phyloP scores from a whole-genome alignment of 2,888 invertebrate species.

The Volucella zonaria region DNA sequence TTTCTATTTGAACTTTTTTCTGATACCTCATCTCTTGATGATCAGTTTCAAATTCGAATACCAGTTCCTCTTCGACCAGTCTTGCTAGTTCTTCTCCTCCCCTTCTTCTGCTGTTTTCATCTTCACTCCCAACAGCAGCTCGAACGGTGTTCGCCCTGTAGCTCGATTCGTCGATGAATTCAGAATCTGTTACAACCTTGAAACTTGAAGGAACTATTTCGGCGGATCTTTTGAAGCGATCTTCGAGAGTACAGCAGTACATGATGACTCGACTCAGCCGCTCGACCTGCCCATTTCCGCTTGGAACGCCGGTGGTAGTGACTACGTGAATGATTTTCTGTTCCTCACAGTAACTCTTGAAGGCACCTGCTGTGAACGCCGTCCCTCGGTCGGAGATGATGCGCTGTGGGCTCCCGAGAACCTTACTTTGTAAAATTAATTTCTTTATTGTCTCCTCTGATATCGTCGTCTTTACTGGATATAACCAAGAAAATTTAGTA shows the following conservation, averaged over 20 bases:
- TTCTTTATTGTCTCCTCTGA: conserved; percentile 17
- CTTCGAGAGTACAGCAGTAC: no score
- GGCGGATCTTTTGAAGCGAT: conserved; percentile 73
- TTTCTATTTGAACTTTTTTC: conserved; percentile 9
- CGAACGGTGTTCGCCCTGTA: conserved; percentile 54
- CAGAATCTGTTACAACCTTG: conserved; percentile 15
- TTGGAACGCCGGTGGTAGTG: conserved; percentile 70
- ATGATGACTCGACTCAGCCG: no score
- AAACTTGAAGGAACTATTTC: conserved; percentile 75
- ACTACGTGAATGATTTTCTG: conserved; percentile 8
- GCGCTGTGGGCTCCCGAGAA: conserved; percentile 9
- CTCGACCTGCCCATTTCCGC: no score
- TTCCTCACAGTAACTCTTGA: conserved; percentile 7
- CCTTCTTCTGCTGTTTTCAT: not conserved
- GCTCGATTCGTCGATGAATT: conserved; percentile 22
- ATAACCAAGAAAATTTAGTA: not conserved
- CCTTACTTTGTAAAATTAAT: conserved; percentile 1
- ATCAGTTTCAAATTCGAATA: not conserved
- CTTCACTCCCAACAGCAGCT: conserved; percentile 58
- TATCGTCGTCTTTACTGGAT: not conserved
- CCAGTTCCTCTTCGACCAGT: no score
- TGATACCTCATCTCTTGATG: conserved; percentile 6
- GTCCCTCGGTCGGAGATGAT: not conserved
- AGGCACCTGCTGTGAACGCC: conserved; percentile 5
- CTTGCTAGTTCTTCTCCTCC: no score